These are phyloP conservation scores for Zele albiditarsus DNA, from an alignment of 2,888 invertebrate genomes.

Conservation along the genomic window DNA sequence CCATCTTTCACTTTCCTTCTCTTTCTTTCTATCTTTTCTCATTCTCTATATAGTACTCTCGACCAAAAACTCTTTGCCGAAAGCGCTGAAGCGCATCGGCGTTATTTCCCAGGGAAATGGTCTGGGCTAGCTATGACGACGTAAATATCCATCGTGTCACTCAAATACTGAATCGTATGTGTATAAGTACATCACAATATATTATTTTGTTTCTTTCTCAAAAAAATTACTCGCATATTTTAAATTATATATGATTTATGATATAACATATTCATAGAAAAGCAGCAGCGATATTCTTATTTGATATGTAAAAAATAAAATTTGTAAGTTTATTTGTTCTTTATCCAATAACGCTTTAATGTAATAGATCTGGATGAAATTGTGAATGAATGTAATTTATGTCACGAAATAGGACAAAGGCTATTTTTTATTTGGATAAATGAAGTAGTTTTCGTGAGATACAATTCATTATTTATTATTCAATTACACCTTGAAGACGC, in stretches of 20 bases:
- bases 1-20: constrained; percentile 5
- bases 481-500: too few relatives aligned
- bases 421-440: too few relatives aligned
- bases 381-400: too few relatives aligned
- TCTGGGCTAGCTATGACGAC: constrained; percentile 17
- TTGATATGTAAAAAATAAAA: too few relatives aligned
- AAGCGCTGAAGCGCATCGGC: constrained; percentile 16
- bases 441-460: too few relatives aligned
- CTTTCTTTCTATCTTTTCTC: not conserved
- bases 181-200: not conserved
- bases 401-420: too few relatives aligned
- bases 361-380: too few relatives aligned
- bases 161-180: not conserved
- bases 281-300: too few relatives aligned
- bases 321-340: too few relatives aligned
- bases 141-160: constrained; percentile 35
- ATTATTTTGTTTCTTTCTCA: not conserved
- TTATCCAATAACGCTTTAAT: too few relatives aligned
- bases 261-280: too few relatives aligned
- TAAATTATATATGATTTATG: not conserved
- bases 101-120: constrained; percentile 37
- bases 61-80: constrained; percentile 5
- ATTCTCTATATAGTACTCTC: not conserved
- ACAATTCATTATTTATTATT: too few relatives aligned
- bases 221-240: not conserved